Base-by-base conservation (phyloP, 2,888 invertebrate species). In the Mesorhabditis sp. region DNA sequence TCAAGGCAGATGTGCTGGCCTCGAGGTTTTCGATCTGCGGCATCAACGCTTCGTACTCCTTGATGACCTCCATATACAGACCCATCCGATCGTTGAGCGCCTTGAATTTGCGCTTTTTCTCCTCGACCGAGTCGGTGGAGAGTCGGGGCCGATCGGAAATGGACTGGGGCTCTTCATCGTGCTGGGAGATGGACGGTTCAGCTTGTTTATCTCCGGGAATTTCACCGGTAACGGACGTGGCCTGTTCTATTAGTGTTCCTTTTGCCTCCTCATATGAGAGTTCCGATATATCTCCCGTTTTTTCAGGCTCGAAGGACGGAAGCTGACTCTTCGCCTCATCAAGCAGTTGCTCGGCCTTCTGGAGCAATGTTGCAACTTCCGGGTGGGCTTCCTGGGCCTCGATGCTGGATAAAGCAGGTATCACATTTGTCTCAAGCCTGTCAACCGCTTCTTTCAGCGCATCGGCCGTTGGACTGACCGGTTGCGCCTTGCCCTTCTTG, bases 1-100 rank as follows among this genome's bases (percentile, higher is more conserved):
- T 66, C 15, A 70, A 62, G 4, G 69, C 69, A 10, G 66, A 66
- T 28, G 69, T 45, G 61, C 65, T 61, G 7, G 13, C 42, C 5
- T 62, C 62, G 68, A 15, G 67, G 43, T 41, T 71, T 50, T 74
- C 72, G 4, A 69, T 44, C 45, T 66, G 68, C 28, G 62, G 4
- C 62, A 63, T 68, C 67, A 62, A 71, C 73, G 61, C 74, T 50
- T 63, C 74, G 74, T 13, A 71, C 41, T 64, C 69, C 68, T 44
- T 74, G 70, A 42, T 74, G 71, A 61, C 74, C 73, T n/a, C 68
- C 71, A 66, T 76, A 15, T 67, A 61, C 28, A 28, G 28, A 2
- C 28, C 28, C 28, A 28, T 28, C 28, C 28, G 28, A 28, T 28
- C 28, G 28, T 28, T 28, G 28, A 28, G 28, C 28, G 28, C 28